These are phyloP conservation scores for Bimastos eiseni DNA, from an alignment of 2,888 invertebrate species.

Conservation along the genomic window DNA sequence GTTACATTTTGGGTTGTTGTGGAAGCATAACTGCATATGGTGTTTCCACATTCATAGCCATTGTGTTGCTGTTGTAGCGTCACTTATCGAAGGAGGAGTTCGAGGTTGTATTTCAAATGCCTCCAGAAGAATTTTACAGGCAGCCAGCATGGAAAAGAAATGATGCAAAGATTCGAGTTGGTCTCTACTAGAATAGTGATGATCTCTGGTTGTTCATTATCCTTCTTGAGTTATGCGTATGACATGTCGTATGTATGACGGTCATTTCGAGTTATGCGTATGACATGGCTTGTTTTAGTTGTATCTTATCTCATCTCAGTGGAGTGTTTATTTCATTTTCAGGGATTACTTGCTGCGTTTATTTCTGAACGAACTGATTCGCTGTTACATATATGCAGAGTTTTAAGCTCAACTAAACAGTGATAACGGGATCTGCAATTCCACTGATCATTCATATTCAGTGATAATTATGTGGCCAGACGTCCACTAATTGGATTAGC, in stretches of 20 bases:
- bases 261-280: too few relatives aligned
- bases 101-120: conserved; percentile 35
- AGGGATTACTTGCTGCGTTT: conserved; percentile 18
- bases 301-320: conserved; percentile 14
- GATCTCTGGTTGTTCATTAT: neutral
- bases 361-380: conserved; percentile 7
- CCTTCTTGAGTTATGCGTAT: neutral
- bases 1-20: neutral
- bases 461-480: neutral
- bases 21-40: conserved; percentile 1
- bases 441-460: neutral
- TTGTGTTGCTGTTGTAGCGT: conserved; percentile 25
- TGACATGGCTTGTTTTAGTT: neutral
- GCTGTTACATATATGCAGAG: neutral
- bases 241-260: too few relatives aligned
- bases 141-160: conserved; percentile 39
- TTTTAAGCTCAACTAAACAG: neutral
- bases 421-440: neutral
- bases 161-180: conserved; percentile 35
- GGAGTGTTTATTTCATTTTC: conserved; percentile 22
- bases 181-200: conserved; percentile 26
- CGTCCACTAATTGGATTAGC: neutral
- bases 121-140: conserved; percentile 32
- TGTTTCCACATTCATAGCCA: neutral
- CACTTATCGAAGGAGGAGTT: conserved; percentile 37